phyloP scores from a whole-genome alignment of 2,888 invertebrate genomes.

The Eledone cirrhosa region DNA sequence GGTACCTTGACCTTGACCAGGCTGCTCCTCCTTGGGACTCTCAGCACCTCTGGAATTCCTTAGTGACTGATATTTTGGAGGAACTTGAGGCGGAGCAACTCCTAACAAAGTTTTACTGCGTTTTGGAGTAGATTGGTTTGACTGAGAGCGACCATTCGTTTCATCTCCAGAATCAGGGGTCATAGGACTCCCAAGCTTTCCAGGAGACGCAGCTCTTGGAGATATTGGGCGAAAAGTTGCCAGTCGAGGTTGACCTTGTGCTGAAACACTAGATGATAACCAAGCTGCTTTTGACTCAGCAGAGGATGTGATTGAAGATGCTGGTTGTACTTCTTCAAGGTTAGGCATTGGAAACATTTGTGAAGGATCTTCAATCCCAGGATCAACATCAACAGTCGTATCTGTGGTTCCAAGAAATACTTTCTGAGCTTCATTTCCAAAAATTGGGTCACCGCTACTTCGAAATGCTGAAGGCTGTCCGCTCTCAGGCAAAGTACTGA shows the following conservation, averaged over 20 bases:
- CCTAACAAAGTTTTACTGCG: conserved; percentile 15
- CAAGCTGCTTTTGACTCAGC: conserved; percentile 28
- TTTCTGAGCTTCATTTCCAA: conserved; percentile 27
- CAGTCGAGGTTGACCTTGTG: conserved; percentile 12
- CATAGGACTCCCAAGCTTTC: conserved; percentile 28
- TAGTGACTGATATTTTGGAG: conserved; percentile 23
- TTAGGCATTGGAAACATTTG: conserved; percentile 29
- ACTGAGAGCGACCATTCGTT: conserved; percentile 23
- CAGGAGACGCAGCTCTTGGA: conserved; percentile 24
- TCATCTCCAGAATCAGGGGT: conserved; percentile 26
- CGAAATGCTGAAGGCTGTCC: conserved; percentile 19
- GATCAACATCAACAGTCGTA: conserved; percentile 24
- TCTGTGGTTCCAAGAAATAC: conserved; percentile 25
- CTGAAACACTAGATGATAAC: conserved; percentile 24
- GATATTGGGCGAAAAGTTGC: conserved; percentile 27
- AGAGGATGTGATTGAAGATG: conserved; percentile 26
- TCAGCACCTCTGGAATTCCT: conserved; percentile 16
- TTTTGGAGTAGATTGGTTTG: background rate
- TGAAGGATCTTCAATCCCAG: conserved; percentile 14
- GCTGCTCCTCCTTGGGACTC: conserved; percentile 23
- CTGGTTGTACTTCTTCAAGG: conserved; percentile 26
- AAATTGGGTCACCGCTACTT: conserved; percentile 18
- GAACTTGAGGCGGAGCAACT: conserved; percentile 24
- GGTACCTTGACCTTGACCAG: conserved; percentile 23
- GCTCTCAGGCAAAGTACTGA: conserved; percentile 11